Evolutionary conservation across 2,797 vertebrate genomes (phyloP).

Genomic region (Hyperoplus lanceolatus): DNA sequence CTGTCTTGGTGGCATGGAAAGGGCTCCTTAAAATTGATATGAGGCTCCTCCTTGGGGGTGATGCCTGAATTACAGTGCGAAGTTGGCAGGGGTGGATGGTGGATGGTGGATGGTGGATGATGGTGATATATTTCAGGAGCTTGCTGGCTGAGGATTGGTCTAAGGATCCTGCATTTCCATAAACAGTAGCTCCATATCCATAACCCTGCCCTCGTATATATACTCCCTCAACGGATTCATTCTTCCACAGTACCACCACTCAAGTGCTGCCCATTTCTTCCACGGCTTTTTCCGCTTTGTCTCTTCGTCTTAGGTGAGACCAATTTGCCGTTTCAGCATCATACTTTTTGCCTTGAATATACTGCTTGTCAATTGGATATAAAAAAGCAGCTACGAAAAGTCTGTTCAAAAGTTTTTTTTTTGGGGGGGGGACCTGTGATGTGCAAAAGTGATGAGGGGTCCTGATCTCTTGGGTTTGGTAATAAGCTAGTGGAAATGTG

Average conservation of each 20-base stretch:
- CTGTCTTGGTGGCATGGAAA: not conserved
- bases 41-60: slow-evolving; percentile 67
- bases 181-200: slow-evolving; percentile 79
- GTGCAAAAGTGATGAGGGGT: slow-evolving; percentile 37
- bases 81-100: slow-evolving; percentile 50
- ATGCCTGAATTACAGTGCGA: slow-evolving; percentile 41
- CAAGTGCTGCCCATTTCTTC: slow-evolving; percentile 60
- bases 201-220: slow-evolving; percentile 76
- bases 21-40: slow-evolving; percentile 48
- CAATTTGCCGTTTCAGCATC: slow-evolving; percentile 18
- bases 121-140: slow-evolving; percentile 80
- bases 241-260: slow-evolving; percentile 52
- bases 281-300: slow-evolving; percentile 41
- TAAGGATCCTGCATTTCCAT: slow-evolving; percentile 81
- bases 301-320: slow-evolving; percentile 72
- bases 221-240: slow-evolving; percentile 52
- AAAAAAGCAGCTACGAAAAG: slow-evolving; percentile 4
- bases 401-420: slow-evolving; percentile 3
- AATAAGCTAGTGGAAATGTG: slow-evolving; percentile 40
- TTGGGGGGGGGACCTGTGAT: slow-evolving; percentile 19
- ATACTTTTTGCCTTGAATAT: slow-evolving; percentile 3
- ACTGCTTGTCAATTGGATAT: slow-evolving; percentile 7
- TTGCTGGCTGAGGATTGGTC: slow-evolving; percentile 76
- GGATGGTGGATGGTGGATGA: no score
- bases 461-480: slow-evolving; percentile 46